Percentiles rank a stretch among this genome's conserved stretches.
Conservation (phyloP, 2,797 vertebrate species). For the Diplodus puntazzo region DNA sequence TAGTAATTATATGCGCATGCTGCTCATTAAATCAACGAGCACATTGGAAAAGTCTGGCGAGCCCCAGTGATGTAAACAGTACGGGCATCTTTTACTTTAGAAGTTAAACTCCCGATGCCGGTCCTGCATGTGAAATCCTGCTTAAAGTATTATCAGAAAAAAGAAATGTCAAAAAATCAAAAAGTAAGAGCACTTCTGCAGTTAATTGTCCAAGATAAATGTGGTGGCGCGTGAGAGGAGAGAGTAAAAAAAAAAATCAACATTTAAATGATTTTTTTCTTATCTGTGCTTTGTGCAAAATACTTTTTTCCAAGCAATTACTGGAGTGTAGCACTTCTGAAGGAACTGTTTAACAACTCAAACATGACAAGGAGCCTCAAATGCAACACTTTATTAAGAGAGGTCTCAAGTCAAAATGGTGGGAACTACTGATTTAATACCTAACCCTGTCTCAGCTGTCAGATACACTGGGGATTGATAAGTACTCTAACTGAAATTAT, state of each 20-base stretch:
- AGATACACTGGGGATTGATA: background rate
- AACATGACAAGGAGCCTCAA: background rate
- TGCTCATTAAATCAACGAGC: conserved; percentile 71
- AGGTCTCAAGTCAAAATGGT: background rate
- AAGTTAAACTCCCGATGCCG: background rate
- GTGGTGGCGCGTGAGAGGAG: background rate
- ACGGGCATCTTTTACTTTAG: background rate
- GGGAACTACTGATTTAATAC: background rate
- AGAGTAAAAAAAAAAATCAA: background rate
- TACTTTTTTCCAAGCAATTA: too few species aligned
- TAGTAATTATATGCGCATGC: conserved; percentile 69
- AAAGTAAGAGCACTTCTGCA: background rate
- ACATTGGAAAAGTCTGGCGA: conserved; percentile 11
- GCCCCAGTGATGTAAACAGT: background rate
- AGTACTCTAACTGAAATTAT: background rate
- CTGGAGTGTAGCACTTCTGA: too few species aligned
- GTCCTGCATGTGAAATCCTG: background rate
- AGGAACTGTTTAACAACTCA: background rate
- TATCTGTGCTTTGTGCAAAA: background rate
- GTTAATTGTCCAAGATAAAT: background rate
- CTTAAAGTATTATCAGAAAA: background rate
- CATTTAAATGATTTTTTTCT: background rate
- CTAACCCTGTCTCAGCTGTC: background rate
- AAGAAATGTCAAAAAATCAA: background rate
- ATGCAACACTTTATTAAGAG: background rate